A percentile compares a stretch with the other conserved stretches of the same genome.
These are phyloP conservation scores for Rhopalosiphum padi DNA, from an alignment of 1,140 invertebrate genomes.

Conservation along the genomic window DNA sequence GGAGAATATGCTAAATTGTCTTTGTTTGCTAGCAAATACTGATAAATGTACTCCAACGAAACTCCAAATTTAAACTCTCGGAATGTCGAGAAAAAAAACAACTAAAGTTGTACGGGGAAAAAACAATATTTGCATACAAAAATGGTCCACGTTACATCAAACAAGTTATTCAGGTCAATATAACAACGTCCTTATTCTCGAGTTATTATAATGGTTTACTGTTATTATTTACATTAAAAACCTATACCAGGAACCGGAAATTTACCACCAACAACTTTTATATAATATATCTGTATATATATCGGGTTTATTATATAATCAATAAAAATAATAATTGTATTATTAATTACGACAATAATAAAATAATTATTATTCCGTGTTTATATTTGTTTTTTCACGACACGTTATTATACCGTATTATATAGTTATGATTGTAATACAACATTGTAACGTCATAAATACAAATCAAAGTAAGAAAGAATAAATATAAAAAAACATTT, in stretches of 20 bases:
- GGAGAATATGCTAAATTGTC: not conserved
- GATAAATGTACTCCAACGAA: not conserved
- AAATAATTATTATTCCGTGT: not conserved
- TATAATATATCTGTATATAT: not conserved
- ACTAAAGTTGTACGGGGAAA: not conserved
- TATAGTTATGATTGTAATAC: not conserved
- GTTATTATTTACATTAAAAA: not conserved
- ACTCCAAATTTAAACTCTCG: not conserved
- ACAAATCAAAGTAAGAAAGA: not conserved
- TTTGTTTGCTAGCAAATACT: not conserved
- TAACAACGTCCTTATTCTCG: not conserved
- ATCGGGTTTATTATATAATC: not conserved
- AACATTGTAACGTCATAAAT: not conserved
- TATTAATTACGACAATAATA: not conserved
- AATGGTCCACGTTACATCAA: not conserved
- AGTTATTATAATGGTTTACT: not conserved
- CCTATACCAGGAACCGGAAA: not conserved
- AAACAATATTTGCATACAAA: constrained; percentile 10
- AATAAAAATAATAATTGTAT: constrained; percentile 3
- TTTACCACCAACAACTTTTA: not conserved
- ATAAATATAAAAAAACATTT: not conserved
- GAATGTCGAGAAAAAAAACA: not conserved
- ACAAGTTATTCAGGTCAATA: constrained; percentile 24
- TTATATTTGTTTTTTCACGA: not conserved
- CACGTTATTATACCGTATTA: not conserved